Conservation (phyloP, 37 sponge, comb jelly and placozoan species). For the Chondrosia reniformis region DNA sequence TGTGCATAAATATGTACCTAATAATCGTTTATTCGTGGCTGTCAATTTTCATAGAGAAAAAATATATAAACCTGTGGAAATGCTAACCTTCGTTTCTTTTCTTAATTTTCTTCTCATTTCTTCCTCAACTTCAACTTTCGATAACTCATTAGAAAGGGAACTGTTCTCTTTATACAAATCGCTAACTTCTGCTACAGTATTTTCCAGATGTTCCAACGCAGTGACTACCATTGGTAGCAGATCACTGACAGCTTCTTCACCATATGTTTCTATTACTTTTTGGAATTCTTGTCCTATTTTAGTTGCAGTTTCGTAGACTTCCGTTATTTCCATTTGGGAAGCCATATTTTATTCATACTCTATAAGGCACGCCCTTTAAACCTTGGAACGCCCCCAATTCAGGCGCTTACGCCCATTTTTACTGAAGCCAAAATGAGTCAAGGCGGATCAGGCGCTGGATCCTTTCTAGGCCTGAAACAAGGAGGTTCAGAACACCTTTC, state of each 20-base stretch:
- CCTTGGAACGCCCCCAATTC: not conserved
- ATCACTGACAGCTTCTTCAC: constrained; percentile 11
- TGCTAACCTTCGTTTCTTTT: constrained; percentile 11
- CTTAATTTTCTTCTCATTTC: not conserved
- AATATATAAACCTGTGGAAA: too few species aligned
- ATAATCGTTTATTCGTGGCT: too few species aligned
- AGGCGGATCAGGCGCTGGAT: not conserved
- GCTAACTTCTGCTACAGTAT: constrained; percentile 41
- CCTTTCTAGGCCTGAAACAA: constrained; percentile 4
- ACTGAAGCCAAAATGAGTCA: constrained; percentile 8
- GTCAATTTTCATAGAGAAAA: too few species aligned
- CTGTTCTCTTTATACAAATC: constrained; percentile 23
- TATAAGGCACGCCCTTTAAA: not conserved
- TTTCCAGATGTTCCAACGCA: constrained; percentile 59
- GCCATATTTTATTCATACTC: not conserved
- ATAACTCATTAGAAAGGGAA: not conserved
- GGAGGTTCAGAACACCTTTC: not conserved
- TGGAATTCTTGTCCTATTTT: constrained; percentile 61
- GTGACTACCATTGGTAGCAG: constrained; percentile 44
- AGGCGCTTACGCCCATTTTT: not conserved
- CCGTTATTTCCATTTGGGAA: constrained; percentile 23
- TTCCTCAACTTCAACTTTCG: not conserved
- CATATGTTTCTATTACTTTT: constrained; percentile 30
- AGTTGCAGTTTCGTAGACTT: constrained; percentile 50
- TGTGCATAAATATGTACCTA: too few species aligned